These are phyloP conservation scores for Triplophysa dalaica DNA, from an alignment of 2,113 vertebrate genomes.

Conservation along the genomic window DNA sequence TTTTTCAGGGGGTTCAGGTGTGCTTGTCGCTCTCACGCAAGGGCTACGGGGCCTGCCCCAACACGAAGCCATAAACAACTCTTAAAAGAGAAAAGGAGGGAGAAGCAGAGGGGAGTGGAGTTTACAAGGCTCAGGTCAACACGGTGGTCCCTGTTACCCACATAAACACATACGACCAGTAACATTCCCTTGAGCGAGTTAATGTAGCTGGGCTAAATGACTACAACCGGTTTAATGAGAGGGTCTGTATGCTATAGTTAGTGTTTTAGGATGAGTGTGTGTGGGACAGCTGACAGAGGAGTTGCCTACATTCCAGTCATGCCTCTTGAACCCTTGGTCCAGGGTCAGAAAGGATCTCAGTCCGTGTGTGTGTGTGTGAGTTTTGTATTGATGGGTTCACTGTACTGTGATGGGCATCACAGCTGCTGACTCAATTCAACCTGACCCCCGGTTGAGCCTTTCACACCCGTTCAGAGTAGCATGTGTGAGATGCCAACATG, in stretches of 20 bases:
- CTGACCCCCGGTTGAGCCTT: slow-evolving; percentile 47
- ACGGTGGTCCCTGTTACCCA: background rate
- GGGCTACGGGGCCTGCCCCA: slow-evolving; percentile 61
- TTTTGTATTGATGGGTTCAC: slow-evolving; percentile 62
- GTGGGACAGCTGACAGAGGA: slow-evolving; percentile 70
- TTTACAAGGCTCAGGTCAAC: slow-evolving; percentile 29
- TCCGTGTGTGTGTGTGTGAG: background rate
- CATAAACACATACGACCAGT: background rate
- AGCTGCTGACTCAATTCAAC: slow-evolving; percentile 61
- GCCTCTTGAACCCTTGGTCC: slow-evolving; percentile 60
- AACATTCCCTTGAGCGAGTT: background rate
- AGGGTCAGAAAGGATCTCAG: slow-evolving; percentile 54
- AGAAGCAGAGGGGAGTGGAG: slow-evolving; percentile 23
- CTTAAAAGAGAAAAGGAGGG: slow-evolving; percentile 12
- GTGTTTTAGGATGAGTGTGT: slow-evolving; percentile 49
- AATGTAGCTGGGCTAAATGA: slow-evolving; percentile 30
- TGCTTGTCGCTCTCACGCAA: slow-evolving; percentile 69
- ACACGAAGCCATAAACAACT: slow-evolving; percentile 57
- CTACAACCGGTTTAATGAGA: slow-evolving; percentile 28
- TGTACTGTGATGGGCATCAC: slow-evolving; percentile 65
- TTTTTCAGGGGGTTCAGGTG: slow-evolving; percentile 64
- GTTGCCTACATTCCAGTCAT: slow-evolving; percentile 71
- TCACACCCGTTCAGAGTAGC: slow-evolving; percentile 20
- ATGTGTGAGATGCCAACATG: background rate
- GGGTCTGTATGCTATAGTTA: slow-evolving; percentile 42